Conservation (phyloP, 2,888 invertebrate species). For the Mamestra brassicae region DNA sequence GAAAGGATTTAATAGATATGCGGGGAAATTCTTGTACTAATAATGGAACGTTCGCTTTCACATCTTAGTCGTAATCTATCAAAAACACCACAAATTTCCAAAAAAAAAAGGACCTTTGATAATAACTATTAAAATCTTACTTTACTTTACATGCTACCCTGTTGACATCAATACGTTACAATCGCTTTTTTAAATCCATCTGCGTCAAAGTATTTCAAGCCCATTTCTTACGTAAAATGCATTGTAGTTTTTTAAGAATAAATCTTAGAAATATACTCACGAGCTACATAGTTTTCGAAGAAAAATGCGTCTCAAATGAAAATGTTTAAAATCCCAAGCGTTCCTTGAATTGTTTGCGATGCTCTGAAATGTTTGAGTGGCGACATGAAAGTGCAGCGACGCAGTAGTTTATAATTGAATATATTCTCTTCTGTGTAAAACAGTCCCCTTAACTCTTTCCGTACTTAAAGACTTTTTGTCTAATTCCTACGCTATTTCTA, state of each 20-base stretch:
- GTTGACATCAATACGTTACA: not conserved
- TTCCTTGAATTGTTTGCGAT: slow-evolving; percentile 37
- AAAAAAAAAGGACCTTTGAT: too few species aligned
- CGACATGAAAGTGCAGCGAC: slow-evolving; percentile 16
- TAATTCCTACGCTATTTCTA: too few species aligned
- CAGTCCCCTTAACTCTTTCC: too few species aligned
- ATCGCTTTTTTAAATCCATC: not conserved
- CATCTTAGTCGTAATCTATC: too few species aligned
- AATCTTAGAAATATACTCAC: slow-evolving; percentile 35
- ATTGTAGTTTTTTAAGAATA: slow-evolving; percentile 9
- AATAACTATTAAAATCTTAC: not conserved
- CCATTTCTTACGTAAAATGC: not conserved
- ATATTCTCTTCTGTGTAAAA: not conserved
- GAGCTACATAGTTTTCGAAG: slow-evolving; percentile 22
- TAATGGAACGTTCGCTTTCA: too few species aligned
- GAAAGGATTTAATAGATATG: not conserved
- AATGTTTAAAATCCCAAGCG: slow-evolving; percentile 52
- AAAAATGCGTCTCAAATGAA: slow-evolving; percentile 30
- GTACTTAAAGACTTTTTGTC: too few species aligned
- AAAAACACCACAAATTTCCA: too few species aligned
- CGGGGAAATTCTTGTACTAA: too few species aligned
- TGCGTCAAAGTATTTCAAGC: not conserved
- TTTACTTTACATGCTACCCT: not conserved
- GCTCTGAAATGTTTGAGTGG: slow-evolving; percentile 34
- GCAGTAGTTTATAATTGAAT: slow-evolving; percentile 6